Base-by-base conservation (phyloP, 2,113 vertebrate species). In the Cephalophus harveyi region DNA sequence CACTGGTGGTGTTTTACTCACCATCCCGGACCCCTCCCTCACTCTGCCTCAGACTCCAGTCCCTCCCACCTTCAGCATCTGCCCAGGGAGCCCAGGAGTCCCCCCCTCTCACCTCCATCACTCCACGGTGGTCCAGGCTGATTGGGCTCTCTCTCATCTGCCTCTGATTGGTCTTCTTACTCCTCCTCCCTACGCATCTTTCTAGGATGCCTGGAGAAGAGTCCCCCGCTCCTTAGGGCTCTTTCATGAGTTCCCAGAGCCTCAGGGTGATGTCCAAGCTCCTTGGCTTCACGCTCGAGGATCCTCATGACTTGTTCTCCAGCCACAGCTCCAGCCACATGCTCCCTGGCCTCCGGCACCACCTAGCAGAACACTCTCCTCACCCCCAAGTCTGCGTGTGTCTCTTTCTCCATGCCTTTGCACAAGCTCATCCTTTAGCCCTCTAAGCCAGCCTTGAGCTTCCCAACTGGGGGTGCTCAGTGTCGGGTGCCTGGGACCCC, bases 371-470 rank as follows among this genome's bases (percentile, higher is more conserved):
- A 30, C 76, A 79, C 19, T 17, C 30, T 19, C 62, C 40, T 33
- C 25, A 0, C 27, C 40, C 48, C 25, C 0, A 2, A 27, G 55
- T 57, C 40, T 40, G 2, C 0, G 0, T 30, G 33, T 5, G 0
- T 7, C n/a, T 81, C 28, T 4, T 17, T 7, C 25, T n/a, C 33
- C 13, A 9, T 10, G 19, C 27, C 12, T 71, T 36, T n/a, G 54
- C 30, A 21, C 25, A 0, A 3, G n/a, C 30, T 50, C 33, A 30
- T 13, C 14, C 19, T 43, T 30, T 60, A 5, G 11, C 23, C 30
- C 3, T 50, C 25, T 23, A 54, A 46, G 6, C 27, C 27, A 19
- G 33, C 40, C n/a, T 23, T 0, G 8, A 4, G 13, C 27, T 40
- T 30, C 79, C 40, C 2, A 0, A 11, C 7, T 9, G 6, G 9